These are phyloP conservation scores for Anthonomus grandis DNA, from an alignment of 1,140 invertebrate species.

Conservation along the genomic window DNA sequence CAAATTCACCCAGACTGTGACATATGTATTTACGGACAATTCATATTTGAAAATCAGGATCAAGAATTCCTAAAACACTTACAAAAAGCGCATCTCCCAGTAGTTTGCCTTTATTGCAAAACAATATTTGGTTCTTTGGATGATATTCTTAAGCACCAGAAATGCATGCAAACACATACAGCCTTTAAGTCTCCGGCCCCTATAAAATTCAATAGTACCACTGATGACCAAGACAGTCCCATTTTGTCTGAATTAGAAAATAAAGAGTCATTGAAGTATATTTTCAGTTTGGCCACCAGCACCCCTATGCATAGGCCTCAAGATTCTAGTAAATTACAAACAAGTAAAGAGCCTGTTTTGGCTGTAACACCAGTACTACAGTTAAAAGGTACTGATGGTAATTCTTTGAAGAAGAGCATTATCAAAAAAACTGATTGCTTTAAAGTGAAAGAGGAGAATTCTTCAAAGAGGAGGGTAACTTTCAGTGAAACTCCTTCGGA, in stretches of 20 bases:
- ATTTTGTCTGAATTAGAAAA: conserved; percentile 10
- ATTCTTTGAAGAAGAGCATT: conserved; percentile 23
- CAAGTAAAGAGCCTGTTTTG: conserved; percentile 18
- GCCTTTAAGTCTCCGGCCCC: conserved; percentile 9
- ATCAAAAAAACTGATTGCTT: conserved; percentile 15
- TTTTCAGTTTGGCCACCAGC: conserved; percentile 29
- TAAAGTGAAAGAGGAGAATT: conserved; percentile 1
- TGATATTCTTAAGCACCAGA: conserved; percentile 24
- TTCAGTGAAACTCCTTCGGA: conserved; percentile 25
- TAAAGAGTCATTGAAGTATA: conserved; percentile 10
- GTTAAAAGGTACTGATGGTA: no score
- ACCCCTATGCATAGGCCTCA: conserved; percentile 32
- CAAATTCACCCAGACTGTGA: conserved; percentile 31
- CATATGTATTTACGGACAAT: conserved; percentile 33
- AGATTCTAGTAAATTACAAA: no score
- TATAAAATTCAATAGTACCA: not conserved
- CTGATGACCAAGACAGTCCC: conserved; percentile 16
- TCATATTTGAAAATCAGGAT: conserved; percentile 1
- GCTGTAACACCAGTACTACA: conserved; percentile 32
- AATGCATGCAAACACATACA: conserved; percentile 14
- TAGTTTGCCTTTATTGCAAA: conserved; percentile 33
- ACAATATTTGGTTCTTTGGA: conserved; percentile 29
- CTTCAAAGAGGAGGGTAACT: conserved; percentile 31
- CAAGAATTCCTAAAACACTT: conserved; percentile 26
- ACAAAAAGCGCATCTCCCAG: conserved; percentile 29